Evolutionary conservation across 2,113 vertebrate genomes (phyloP).

Genomic region (Larimichthys polyactis): DNA sequence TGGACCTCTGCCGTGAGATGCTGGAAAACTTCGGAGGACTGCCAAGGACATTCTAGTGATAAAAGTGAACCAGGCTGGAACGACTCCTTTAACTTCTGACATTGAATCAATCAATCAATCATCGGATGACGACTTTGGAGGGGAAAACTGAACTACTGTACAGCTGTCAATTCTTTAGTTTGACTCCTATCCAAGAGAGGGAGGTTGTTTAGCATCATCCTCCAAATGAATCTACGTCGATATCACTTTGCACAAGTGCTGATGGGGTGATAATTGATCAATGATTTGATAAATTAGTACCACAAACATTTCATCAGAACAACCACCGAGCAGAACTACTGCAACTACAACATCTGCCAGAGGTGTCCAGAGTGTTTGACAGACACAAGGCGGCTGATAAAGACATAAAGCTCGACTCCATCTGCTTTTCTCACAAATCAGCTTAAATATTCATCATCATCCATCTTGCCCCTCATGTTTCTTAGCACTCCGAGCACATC

Average conservation of each 20-base stretch:
- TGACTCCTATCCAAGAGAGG: background rate
- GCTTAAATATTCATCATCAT: background rate
- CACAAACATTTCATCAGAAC: background rate
- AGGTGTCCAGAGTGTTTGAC: background rate
- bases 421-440: background rate
- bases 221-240: background rate
- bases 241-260: background rate
- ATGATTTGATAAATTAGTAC: background rate
- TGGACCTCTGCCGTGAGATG: slow-evolving; percentile 37
- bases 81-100: slow-evolving; percentile 41
- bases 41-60: slow-evolving; percentile 69
- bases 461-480: background rate
- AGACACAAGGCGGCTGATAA: background rate
- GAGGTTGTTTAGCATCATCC: background rate
- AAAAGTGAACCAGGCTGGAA: slow-evolving; percentile 55
- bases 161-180: background rate
- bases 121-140: slow-evolving; percentile 6
- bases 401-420: background rate
- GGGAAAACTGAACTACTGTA: slow-evolving; percentile 7
- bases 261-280: background rate
- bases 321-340: background rate
- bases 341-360: background rate
- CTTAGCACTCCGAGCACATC: too few species aligned
- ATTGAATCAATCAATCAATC: slow-evolving; percentile 37
- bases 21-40: slow-evolving; percentile 54